These are phyloP conservation scores for Calameuta filiformis DNA, from an alignment of 2,888 invertebrate species.

Conservation along the genomic window DNA sequence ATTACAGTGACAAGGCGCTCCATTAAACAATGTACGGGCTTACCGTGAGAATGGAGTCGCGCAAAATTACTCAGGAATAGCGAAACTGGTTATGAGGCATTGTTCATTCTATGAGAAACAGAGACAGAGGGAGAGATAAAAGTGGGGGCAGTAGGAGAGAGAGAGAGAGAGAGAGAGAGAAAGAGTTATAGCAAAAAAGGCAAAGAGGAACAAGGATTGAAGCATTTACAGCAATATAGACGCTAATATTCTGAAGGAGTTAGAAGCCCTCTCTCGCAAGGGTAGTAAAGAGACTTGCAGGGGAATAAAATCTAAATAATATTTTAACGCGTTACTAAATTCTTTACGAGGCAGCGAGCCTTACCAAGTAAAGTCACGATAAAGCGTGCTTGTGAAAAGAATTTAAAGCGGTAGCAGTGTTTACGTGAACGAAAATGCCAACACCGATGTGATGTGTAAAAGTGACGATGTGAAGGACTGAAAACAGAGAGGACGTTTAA, in stretches of 20 bases:
- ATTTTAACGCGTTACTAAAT: constrained; percentile 22
- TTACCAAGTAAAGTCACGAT: constrained; percentile 13
- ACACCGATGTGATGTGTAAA: too few relatives aligned
- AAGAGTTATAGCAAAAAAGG: not conserved
- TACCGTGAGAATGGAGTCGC: too few relatives aligned
- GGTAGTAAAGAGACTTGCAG: constrained; percentile 13
- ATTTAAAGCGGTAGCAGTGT: constrained; percentile 6
- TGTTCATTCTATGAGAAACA: not conserved
- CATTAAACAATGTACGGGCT: too few relatives aligned
- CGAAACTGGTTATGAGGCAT: too few relatives aligned
- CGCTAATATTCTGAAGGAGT: constrained; percentile 16
- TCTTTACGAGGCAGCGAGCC: constrained; percentile 13
- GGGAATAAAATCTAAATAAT: constrained; percentile 22
- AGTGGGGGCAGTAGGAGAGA: not conserved
- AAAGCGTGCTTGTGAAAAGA: constrained; percentile 13
- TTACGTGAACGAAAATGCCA: too few relatives aligned
- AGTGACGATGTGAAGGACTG: too few relatives aligned
- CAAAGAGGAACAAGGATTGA: not conserved
- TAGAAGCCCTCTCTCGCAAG: constrained; percentile 6
- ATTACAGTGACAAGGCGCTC: too few relatives aligned
- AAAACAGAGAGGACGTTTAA: too few relatives aligned
- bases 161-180: not conserved
- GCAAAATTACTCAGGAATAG: too few relatives aligned
- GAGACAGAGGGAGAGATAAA: not conserved
- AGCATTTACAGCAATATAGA: constrained; percentile 9